Base-by-base conservation (phyloP, 2,888 invertebrate species). In the Pseudococcus jackbeardsleyi region DNA sequence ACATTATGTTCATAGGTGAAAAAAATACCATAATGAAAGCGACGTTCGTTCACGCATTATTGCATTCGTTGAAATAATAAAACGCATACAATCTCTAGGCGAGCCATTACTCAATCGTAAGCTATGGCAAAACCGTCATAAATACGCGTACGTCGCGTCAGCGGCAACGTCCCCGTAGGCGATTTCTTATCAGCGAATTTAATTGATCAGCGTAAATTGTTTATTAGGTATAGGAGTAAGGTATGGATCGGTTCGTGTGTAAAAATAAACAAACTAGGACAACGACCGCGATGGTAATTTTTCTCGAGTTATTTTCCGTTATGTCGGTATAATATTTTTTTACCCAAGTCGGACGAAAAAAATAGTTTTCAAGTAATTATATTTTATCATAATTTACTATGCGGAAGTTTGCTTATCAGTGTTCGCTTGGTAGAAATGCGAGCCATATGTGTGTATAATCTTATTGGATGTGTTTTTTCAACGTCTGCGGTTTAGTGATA, bases 181-280 rank as follows among this genome's bases (percentile, higher is more conserved):
- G 79, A 46, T 46, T 19, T 33, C 79, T 82, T 82, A 82, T 82
- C 79, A 46, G 79, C 79, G 79, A 42, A 82, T 82, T 82, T 82
- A 82, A 82, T 82, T 82, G 33, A 82, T 82, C 79, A 46, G 79
- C 79, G 64, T 64, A 46, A 46, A 82, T 11, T 64, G 22, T 54
- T 12, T 54, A 54, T 54, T 54, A 54, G 54, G 54, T n/a, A 50
- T 59, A 19, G 1, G 59, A 42, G 59, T 59, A 59, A 64, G 79
- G 42, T 68, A 42, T 46, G 46, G 79, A 64, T 64, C 46, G 33
- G 46, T 46, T 17, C 79, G 79, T 82, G 79, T 82, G 8, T 3
- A 82, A 82, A 82, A 46, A 82, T 82, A 82, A 82, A 82, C 79
- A 82, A 82, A 82, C 79, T 82, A 82, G 79, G 79, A 82, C 79